phyloP scores from a whole-genome alignment of 23 tunicate species.

The Ascidia mentula region DNA sequence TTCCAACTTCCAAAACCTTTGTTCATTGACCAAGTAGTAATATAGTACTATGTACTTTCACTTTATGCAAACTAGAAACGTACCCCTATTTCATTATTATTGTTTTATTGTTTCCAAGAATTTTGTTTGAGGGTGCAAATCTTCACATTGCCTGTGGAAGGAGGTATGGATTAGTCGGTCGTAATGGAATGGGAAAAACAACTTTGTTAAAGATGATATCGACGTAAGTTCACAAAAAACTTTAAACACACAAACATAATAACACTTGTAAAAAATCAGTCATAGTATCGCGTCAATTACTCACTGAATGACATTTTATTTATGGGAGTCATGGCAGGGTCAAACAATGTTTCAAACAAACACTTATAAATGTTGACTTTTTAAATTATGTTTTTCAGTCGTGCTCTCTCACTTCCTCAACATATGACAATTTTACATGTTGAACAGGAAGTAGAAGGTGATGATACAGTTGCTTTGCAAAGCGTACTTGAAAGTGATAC shows the following conservation, averaged over 20 bases:
- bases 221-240: conserved; percentile 24
- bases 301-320: too few species aligned
- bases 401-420: conserved; percentile 64
- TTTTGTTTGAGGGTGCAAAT: conserved; percentile 88
- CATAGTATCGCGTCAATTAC: too few species aligned
- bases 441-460: conserved; percentile 99
- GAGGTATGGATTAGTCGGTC: conserved; percentile 96
- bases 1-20: not conserved
- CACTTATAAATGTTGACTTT: too few species aligned
- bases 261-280: too few species aligned
- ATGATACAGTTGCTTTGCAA: conserved; percentile 87
- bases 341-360: too few species aligned
- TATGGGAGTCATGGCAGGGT: too few species aligned
- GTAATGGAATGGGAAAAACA: conserved; percentile 98
- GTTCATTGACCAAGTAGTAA: too few species aligned
- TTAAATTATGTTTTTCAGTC: too few species aligned
- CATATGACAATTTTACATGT: conserved; percentile 90
- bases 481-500: conserved; percentile 84
- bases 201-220: conserved; percentile 93
- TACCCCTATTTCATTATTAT: too few species aligned
- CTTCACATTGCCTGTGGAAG: conserved; percentile 79
- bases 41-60: too few species aligned
- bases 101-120: conserved; percentile 22
- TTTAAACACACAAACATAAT: too few species aligned
- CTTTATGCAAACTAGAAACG: too few species aligned